Evolutionary conservation across 2,113 vertebrate species (phyloP), one percentile per base, ranked within the genome.

Genomic region (Gavialis gangeticus): DNA sequence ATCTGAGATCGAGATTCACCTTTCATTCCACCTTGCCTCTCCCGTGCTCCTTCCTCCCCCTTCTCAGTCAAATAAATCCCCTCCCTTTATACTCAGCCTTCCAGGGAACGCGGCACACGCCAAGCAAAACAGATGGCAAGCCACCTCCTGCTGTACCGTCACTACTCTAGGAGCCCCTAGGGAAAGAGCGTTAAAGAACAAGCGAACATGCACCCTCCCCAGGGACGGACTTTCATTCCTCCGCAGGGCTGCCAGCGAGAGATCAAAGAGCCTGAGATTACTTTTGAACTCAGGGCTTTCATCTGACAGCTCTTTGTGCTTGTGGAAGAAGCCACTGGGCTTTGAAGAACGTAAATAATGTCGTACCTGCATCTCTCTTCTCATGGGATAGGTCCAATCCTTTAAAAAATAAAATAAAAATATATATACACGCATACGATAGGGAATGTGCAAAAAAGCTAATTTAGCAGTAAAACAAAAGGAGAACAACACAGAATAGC

Each of bases 371-470:
- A 99, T 99, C 84, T 99, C 99, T 96, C 99, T 97, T 96, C 99
- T 99, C 99, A 99, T 99, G 82, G 99, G 99, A 97, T 99, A 99
- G 84, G 98, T 99, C 99, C 99, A 99, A 96, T 99, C 99, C 99
- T 99, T 91, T 71, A 96, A 67, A 89, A 89, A 37, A 27, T 28
- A 84, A 82, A 91, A 54, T 92, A 28, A 77, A 56, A 57, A 87
- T 89, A 95, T 1, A 79, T 2, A 57, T 2, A 14, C 5, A 76
- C 9, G 90, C 1, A 63, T 7, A 75, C 12, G 30, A 21, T 66
- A 89, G 71, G 19, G 1, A 2, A 60, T 0, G 55, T 30, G 63
- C 82, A 81, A 84, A 88, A 66, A 91, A 75, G 1, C 24, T 59
- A 57, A 64, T 10, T 24, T 22, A 17, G 16, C 60, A 66, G 10